A percentile compares a stretch with the other conserved stretches of the same genome.
phyloP scores from a whole-genome alignment of 2,888 invertebrate genomes.

The Erebia epiphron region DNA sequence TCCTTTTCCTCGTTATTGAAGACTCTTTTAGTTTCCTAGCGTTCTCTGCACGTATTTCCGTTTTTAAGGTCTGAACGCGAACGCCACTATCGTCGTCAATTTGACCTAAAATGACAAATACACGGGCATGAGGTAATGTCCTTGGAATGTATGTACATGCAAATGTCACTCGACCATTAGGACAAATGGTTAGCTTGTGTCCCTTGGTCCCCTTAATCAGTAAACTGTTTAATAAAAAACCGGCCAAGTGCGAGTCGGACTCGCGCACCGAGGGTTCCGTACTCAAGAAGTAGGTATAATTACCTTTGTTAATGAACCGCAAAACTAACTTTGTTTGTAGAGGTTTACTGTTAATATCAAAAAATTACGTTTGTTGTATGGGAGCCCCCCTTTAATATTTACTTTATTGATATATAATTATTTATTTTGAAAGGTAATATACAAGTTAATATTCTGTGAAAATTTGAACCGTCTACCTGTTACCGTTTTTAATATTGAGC shows the following conservation, averaged over 20 bases:
- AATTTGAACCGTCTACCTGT: too few species aligned
- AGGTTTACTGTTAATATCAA: too few species aligned
- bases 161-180: slow-evolving; percentile 11
- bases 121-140: slow-evolving; percentile 50
- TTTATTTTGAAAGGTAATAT: too few species aligned
- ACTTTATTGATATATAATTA: too few species aligned
- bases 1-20: slow-evolving; percentile 57
- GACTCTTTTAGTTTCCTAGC: slow-evolving; percentile 49
- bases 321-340: too few species aligned
- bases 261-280: too few species aligned
- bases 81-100: slow-evolving; percentile 43
- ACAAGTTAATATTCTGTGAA: neutral
- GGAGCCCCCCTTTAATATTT: too few species aligned
- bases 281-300: too few species aligned
- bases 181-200: neutral
- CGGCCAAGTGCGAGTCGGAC: too few species aligned
- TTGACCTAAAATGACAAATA: slow-evolving; percentile 74
- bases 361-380: too few species aligned
- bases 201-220: neutral
- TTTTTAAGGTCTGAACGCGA: slow-evolving; percentile 33
- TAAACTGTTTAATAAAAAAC: neutral
- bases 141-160: slow-evolving; percentile 40
- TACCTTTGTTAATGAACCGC: too few species aligned
- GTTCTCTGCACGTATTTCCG: slow-evolving; percentile 46
- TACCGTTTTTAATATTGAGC: too few species aligned